A percentile compares a stretch with the other conserved stretches of the same genome.
These are phyloP conservation scores for Lysandra bellargus DNA, from an alignment of 2,888 invertebrate species.

Conservation along the genomic window DNA sequence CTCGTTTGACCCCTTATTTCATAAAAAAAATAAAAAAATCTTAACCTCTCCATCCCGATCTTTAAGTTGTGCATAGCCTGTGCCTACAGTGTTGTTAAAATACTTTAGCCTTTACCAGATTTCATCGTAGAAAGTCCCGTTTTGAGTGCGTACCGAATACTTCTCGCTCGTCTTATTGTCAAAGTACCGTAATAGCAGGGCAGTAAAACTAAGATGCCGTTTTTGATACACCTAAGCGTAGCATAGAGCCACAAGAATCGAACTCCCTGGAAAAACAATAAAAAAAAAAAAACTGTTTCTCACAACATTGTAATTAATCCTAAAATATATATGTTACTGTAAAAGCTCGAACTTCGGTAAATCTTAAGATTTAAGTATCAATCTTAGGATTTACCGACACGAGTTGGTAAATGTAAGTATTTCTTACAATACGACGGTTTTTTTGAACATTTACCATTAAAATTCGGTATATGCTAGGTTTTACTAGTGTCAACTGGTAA, in stretches of 20 bases:
- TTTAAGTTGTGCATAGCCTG: too few relatives aligned
- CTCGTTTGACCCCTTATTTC: too few relatives aligned
- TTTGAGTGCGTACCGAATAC: background rate
- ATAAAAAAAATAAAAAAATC: too few relatives aligned
- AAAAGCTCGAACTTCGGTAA: too few relatives aligned
- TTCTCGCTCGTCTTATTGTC: background rate
- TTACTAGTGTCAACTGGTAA: too few relatives aligned
- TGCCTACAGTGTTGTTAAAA: background rate
- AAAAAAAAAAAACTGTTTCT: background rate
- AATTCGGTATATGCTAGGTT: too few relatives aligned
- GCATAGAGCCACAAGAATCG: conserved; percentile 4
- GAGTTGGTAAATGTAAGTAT: too few relatives aligned
- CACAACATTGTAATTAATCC: background rate
- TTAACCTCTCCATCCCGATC: too few relatives aligned
- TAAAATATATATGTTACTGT: background rate
- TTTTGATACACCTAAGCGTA: conserved; percentile 4
- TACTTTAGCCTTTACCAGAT: background rate
- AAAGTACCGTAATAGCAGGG: background rate
- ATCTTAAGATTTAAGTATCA: too few relatives aligned
- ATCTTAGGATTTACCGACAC: too few relatives aligned
- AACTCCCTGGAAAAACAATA: background rate
- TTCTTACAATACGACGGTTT: too few relatives aligned
- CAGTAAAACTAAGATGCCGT: background rate
- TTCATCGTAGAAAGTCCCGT: background rate
- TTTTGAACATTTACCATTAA: too few relatives aligned